Conservation (phyloP, 2,888 invertebrate genomes). For the Lasius fuliginosus region DNA sequence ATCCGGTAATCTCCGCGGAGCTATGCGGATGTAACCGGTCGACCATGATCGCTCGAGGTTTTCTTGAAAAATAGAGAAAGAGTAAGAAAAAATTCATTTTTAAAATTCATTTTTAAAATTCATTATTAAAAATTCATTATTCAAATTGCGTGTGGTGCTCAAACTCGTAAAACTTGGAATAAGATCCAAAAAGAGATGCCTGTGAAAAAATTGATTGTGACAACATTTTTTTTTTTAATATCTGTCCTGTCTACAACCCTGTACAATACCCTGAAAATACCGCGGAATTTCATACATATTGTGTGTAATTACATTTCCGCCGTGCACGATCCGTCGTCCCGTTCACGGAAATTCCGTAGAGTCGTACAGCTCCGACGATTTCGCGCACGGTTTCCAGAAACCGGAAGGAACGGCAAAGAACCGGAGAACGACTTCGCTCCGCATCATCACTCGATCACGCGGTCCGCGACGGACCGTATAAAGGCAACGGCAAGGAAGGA, state of each 20-base stretch:
- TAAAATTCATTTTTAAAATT: too few relatives aligned
- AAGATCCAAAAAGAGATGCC: too few relatives aligned
- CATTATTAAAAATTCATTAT: too few relatives aligned
- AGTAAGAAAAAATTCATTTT: neutral
- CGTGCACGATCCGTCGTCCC: slow-evolving; percentile 17
- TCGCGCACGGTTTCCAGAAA: slow-evolving; percentile 52
- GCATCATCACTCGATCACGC: slow-evolving; percentile 39
- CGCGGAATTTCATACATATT: too few relatives aligned
- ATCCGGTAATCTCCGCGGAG: slow-evolving; percentile 52
- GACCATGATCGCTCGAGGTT: slow-evolving; percentile 22
- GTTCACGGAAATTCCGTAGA: slow-evolving; percentile 56
- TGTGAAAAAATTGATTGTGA: neutral
- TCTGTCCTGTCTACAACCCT: too few relatives aligned
- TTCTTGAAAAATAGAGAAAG: neutral
- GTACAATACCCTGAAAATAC: too few relatives aligned
- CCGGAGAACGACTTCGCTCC: neutral
- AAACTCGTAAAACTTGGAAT: neutral
- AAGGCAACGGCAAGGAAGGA: slow-evolving; percentile 37
- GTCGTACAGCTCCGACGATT: neutral
- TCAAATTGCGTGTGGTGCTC: too few relatives aligned
- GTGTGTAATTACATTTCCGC: neutral
- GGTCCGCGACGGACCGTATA: slow-evolving; percentile 41
- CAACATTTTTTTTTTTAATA: too few relatives aligned
- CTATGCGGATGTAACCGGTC: slow-evolving; percentile 42
- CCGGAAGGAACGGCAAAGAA: slow-evolving; percentile 60